Evolutionary conservation across 2,888 invertebrate genomes (phyloP).

Genomic region (Quadroppia sp.): DNA sequence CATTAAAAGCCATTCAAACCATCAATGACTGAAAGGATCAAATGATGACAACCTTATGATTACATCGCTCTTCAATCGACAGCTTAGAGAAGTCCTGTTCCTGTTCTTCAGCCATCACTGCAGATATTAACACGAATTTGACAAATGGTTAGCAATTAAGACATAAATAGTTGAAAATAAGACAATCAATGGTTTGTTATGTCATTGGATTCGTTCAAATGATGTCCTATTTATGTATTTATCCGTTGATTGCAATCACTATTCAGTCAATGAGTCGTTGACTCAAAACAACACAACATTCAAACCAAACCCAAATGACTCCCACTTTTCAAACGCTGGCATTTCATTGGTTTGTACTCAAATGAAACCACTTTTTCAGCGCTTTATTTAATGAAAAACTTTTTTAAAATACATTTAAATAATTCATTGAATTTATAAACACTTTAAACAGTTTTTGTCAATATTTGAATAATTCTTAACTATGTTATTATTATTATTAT

Average conservation of each 20-base stretch:
- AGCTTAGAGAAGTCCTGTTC: conserved; percentile 55
- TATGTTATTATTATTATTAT: too few species aligned
- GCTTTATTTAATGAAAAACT: background rate
- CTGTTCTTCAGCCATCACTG: conserved; percentile 49
- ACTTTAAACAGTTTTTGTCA: too few species aligned
- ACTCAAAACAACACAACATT: too few species aligned
- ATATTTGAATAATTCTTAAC: too few species aligned
- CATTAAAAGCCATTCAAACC: background rate
- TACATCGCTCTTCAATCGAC: conserved; percentile 76
- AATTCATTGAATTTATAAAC: too few species aligned
- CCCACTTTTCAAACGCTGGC: conserved; percentile 3
- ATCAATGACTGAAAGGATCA: conserved; percentile 18
- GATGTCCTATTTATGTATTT: conserved; percentile 17
- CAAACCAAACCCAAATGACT: background rate
- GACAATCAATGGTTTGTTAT: background rate
- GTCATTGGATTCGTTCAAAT: background rate
- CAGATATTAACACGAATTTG: background rate
- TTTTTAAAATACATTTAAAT: background rate
- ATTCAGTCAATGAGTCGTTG: background rate
- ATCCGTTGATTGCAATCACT: background rate
- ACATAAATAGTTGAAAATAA: too few species aligned
- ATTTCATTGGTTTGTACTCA: background rate
- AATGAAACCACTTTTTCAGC: background rate
- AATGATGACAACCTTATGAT: conserved; percentile 67
- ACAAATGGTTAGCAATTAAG: background rate